These are phyloP conservation scores for Saturnia japonica DNA, from an alignment of 2,888 invertebrate species.

Conservation along the genomic window DNA sequence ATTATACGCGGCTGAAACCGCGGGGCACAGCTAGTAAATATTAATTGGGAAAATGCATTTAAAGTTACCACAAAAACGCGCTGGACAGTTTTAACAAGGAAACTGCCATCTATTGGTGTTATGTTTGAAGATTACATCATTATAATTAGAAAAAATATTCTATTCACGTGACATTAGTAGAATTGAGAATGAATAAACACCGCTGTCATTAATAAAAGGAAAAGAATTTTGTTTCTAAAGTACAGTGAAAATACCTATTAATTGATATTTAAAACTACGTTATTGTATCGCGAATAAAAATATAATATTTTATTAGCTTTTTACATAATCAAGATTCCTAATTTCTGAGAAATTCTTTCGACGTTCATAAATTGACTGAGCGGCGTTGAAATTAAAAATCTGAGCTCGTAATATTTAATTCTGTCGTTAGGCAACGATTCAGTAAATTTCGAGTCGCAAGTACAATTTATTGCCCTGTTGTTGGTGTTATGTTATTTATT, in stretches of 20 bases:
- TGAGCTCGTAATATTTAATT: conserved; percentile 52
- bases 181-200: too few relatives aligned
- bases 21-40: too few relatives aligned
- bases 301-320: conserved; percentile 5
- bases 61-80: too few relatives aligned
- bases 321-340: conserved; percentile 7
- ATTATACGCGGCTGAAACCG: too few relatives aligned
- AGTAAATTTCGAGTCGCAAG: conserved; percentile 38
- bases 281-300: not conserved
- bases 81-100: too few relatives aligned
- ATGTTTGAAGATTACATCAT: too few relatives aligned
- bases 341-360: conserved; percentile 9
- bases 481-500: conserved; percentile 29
- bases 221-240: too few relatives aligned
- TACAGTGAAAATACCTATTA: not conserved
- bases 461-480: conserved; percentile 40
- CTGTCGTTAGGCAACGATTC: conserved; percentile 31
- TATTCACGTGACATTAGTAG: too few relatives aligned
- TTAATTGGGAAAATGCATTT: too few relatives aligned
- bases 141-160: too few relatives aligned
- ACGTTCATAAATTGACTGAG: conserved; percentile 40
- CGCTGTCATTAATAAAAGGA: too few relatives aligned
- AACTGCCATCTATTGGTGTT: too few relatives aligned
- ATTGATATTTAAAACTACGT: not conserved
- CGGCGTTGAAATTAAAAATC: conserved; percentile 53